Conservation (phyloP, 2,888 invertebrate genomes). For the Troides oblongomaculatus region DNA sequence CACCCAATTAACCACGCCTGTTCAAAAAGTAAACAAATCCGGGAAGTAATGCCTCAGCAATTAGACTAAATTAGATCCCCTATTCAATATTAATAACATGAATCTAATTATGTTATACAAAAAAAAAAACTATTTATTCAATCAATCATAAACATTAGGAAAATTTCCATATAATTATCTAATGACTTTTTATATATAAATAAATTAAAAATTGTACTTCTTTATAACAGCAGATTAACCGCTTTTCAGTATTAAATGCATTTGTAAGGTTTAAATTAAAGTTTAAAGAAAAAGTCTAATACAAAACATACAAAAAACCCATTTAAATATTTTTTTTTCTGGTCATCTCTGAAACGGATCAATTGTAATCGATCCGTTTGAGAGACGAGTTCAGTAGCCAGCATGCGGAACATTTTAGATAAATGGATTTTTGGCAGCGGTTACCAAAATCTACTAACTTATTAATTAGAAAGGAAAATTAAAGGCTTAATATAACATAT, state of each 20-base stretch:
- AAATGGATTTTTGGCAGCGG: not conserved
- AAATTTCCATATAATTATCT: not conserved
- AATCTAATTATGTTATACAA: slow-evolving; percentile 8
- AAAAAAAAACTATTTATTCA: not conserved
- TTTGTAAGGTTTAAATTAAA: no score
- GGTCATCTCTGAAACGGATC: no score
- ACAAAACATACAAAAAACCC: no score
- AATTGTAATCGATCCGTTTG: no score
- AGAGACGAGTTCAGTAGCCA: no score
- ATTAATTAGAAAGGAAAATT: not conserved
- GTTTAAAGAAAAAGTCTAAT: no score
- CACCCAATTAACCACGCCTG: slow-evolving; percentile 72
- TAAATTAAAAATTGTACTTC: slow-evolving; percentile 5
- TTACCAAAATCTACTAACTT: not conserved
- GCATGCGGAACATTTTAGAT: not conserved
- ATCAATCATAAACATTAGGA: not conserved
- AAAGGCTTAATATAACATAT: not conserved
- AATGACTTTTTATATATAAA: not conserved
- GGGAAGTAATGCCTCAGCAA: slow-evolving; percentile 29
- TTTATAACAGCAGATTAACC: not conserved
- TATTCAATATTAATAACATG: slow-evolving; percentile 14
- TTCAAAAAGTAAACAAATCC: slow-evolving; percentile 50
- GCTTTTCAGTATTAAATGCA: no score
- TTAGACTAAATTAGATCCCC: slow-evolving; percentile 22
- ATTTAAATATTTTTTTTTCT: no score